Evolutionary conservation across 2,113 vertebrate species (phyloP).

Genomic region (Chloebia gouldiae): DNA sequence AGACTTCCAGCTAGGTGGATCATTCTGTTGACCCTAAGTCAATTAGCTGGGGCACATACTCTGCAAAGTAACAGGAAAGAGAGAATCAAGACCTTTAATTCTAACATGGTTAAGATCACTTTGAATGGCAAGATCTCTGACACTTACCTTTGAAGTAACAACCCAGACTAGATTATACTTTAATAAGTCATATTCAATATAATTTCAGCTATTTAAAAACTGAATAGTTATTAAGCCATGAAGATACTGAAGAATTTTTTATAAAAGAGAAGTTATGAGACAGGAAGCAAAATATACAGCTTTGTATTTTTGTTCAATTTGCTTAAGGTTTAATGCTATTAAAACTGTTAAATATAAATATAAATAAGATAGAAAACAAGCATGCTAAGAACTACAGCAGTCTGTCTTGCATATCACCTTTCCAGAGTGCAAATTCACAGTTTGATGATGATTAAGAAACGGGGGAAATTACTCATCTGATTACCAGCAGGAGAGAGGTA

Average conservation of each 20-base stretch:
- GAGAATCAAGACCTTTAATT: background rate
- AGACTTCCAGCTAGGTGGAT: background rate
- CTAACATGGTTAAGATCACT: background rate
- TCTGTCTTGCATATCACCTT: background rate
- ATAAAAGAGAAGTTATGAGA: background rate
- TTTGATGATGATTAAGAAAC: background rate
- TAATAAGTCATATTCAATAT: background rate
- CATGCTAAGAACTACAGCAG: background rate
- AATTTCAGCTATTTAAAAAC: background rate
- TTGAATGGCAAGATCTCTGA: background rate
- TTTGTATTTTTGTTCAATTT: background rate
- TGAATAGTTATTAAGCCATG: background rate
- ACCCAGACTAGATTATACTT: background rate
- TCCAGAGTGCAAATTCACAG: background rate
- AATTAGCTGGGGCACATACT: background rate
- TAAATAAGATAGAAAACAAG: background rate
- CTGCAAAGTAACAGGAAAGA: background rate
- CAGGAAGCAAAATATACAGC: background rate
- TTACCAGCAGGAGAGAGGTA: conserved; percentile 13
- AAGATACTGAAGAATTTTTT: background rate
- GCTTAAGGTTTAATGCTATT: background rate
- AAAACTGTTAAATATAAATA: background rate
- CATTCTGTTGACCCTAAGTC: background rate
- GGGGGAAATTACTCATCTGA: conserved; percentile 12
- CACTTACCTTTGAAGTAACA: background rate